A percentile compares a stretch with the other conserved stretches of the same genome.
These are phyloP conservation scores for Phalacrocorax brasilianus DNA, from an alignment of 2,113 vertebrate species.

Conservation along the genomic window DNA sequence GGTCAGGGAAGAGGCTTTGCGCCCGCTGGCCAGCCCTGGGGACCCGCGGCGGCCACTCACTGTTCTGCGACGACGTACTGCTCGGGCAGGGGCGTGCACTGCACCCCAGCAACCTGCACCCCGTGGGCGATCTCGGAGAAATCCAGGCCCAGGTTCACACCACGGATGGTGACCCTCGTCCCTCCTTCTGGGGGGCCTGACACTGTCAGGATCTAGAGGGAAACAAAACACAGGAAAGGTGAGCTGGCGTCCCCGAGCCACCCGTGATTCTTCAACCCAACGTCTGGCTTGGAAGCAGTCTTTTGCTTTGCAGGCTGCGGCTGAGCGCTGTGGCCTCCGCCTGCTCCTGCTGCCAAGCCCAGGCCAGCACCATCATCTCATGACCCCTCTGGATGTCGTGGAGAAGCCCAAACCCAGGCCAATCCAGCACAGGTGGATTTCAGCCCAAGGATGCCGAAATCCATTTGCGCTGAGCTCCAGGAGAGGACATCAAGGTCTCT, in stretches of 20 bases:
- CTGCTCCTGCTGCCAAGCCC: not conserved
- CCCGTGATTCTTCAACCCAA: rapidly evolving
- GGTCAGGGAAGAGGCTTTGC: not conserved
- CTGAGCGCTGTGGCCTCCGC: not conserved
- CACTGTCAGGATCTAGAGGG: constrained; percentile 87
- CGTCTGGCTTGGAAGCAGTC: rapidly evolving
- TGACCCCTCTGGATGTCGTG: not conserved
- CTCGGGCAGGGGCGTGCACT: constrained; percentile 86
- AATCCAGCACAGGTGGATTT: not conserved
- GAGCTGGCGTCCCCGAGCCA: not conserved
- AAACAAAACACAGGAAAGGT: not conserved
- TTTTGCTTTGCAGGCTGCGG: not conserved
- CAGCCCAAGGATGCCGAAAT: not conserved
- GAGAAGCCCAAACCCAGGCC: not conserved
- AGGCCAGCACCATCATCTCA: not conserved
- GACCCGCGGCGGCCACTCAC: constrained; percentile 73
- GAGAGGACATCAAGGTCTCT: not conserved
- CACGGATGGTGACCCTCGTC: constrained; percentile 92
- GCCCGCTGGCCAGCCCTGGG: not conserved
- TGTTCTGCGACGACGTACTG: constrained; percentile 95
- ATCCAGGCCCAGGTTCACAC: constrained; percentile 91
- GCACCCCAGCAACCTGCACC: constrained; percentile 92
- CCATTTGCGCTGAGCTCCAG: not conserved
- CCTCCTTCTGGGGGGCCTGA: constrained; percentile 95
- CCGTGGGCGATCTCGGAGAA: constrained; percentile 92